Conservation (phyloP, 2,888 invertebrate genomes). For the Eumerus sabulonum region DNA sequence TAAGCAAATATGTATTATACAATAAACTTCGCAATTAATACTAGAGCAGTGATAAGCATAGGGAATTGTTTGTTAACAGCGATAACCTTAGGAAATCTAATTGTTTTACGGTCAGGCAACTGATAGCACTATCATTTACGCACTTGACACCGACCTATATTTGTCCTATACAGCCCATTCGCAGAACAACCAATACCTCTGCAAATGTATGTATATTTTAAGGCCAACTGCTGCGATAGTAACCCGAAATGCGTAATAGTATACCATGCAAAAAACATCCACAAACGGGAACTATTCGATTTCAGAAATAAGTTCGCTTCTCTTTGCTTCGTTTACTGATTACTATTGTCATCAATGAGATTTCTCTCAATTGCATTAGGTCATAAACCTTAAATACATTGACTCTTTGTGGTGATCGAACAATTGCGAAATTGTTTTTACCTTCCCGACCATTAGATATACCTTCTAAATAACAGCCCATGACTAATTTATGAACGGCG, state of each 20-base stretch:
- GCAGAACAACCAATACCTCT: conserved; percentile 5
- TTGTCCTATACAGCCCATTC: conserved; percentile 16
- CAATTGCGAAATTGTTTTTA: background rate
- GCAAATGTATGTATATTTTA: conserved; percentile 20
- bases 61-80: too few species aligned
- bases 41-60: too few species aligned
- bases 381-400: conserved; percentile 21
- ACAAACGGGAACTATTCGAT: conserved; percentile 18
- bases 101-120: conserved; percentile 10
- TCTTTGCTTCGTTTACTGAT: background rate
- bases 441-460: background rate
- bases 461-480: conserved; percentile 21
- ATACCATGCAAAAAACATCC: conserved; percentile 23
- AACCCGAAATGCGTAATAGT: conserved; percentile 6
- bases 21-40: too few species aligned
- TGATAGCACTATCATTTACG: conserved; percentile 21
- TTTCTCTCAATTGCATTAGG: conserved; percentile 21
- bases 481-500: conserved; percentile 48
- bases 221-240: background rate
- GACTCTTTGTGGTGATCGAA: background rate
- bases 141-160: conserved; percentile 28
- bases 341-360: conserved; percentile 8
- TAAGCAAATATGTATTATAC: too few species aligned
- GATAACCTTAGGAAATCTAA: too few species aligned
- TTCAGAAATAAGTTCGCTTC: background rate